Evolutionary conservation across 1,140 invertebrate genomes (phyloP).

Genomic region (Dreissena polymorpha): DNA sequence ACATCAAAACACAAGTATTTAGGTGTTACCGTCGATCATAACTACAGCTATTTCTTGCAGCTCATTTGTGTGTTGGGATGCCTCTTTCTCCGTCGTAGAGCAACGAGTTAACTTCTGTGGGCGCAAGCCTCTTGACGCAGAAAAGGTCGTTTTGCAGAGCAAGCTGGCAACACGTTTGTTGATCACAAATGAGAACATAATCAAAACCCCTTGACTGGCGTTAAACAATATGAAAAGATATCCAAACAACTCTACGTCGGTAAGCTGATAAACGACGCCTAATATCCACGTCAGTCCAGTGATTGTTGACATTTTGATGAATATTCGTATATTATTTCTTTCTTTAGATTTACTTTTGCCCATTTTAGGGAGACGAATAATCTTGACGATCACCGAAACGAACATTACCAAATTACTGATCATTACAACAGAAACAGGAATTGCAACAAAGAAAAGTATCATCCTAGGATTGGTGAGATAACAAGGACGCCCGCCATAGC

Average conservation of each 20-base stretch:
- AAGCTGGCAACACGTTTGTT: slow-evolving; percentile 19
- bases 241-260: slow-evolving; percentile 1
- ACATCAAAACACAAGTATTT: too few relatives aligned
- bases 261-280: slow-evolving; percentile 35
- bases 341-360: neutral
- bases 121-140: too few relatives aligned
- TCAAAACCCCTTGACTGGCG: slow-evolving; percentile 35
- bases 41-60: too few relatives aligned
- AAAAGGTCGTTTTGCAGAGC: neutral
- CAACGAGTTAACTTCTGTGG: too few relatives aligned
- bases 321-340: slow-evolving; percentile 28
- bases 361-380: neutral
- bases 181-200: slow-evolving; percentile 43
- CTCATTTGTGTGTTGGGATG: too few relatives aligned
- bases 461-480: slow-evolving; percentile 6
- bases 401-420: slow-evolving; percentile 32
- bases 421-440: slow-evolving; percentile 29
- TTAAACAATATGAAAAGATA: slow-evolving; percentile 40
- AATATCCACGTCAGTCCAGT: slow-evolving; percentile 48
- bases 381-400: neutral
- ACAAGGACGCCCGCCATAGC: slow-evolving; percentile 27
- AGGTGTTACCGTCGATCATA: too few relatives aligned
- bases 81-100: too few relatives aligned
- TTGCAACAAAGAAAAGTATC: slow-evolving; percentile 14
- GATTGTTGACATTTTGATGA: slow-evolving; percentile 41